Percentiles rank a stretch among this genome's conserved stretches.
These are phyloP conservation scores for Noctuana brunneofusca DNA, from an alignment of 2,888 invertebrate species.

Conservation along the genomic window DNA sequence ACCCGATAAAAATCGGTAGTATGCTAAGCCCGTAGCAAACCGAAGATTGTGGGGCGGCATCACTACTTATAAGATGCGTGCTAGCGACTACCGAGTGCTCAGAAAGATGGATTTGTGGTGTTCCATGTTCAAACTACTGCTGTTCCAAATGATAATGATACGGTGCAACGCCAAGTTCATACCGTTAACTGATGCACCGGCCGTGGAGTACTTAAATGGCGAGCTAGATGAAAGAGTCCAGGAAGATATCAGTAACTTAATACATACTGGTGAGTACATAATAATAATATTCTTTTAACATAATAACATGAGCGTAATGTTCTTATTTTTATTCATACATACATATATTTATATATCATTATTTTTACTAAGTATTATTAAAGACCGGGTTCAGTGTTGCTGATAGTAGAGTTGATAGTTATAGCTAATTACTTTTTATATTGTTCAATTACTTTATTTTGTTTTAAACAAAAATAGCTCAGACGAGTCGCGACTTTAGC, in stretches of 20 bases:
- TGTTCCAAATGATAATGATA: conserved; percentile 72
- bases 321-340: background rate
- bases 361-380: background rate
- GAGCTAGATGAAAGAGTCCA: conserved; percentile 56
- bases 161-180: conserved; percentile 72
- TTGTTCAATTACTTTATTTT: conserved; percentile 11
- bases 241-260: conserved; percentile 67
- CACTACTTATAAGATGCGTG: conserved; percentile 59
- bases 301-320: too few relatives aligned
- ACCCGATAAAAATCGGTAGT: conserved; percentile 46
- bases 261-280: conserved; percentile 69
- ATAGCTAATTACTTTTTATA: background rate
- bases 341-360: background rate
- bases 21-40: conserved; percentile 45
- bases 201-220: conserved; percentile 44
- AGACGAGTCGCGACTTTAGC: conserved; percentile 1
- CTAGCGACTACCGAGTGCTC: conserved; percentile 60
- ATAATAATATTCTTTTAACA: background rate
- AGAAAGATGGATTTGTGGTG: conserved; percentile 74
- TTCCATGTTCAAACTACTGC: conserved; percentile 70
- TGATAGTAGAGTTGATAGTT: background rate
- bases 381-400: background rate
- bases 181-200: conserved; percentile 51
- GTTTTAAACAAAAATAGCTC: conserved; percentile 32
- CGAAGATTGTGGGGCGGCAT: conserved; percentile 42